Base-by-base conservation (phyloP, 2,888 invertebrate genomes). In the Strigamia maritima region DNA sequence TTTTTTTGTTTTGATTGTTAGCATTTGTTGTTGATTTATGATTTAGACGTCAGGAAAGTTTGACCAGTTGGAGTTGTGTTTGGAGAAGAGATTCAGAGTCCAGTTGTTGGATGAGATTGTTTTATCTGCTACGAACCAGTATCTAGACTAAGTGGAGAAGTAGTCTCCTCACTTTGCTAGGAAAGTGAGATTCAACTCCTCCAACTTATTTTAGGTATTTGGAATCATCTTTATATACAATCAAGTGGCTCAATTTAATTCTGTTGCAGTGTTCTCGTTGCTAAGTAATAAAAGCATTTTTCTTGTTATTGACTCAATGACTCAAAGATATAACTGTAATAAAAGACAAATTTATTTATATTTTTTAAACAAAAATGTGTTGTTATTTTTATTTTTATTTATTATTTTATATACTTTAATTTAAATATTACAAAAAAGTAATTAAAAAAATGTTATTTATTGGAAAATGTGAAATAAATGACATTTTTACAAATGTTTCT, bases 131-230 rank as follows among this genome's bases (percentile, higher is more conserved):
- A 10, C 6, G 22, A 24, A 65, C 65, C 65, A 65, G 24, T 24
- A 65, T 86, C 85, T 86, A 85, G 87, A 84, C 85, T 87, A 89
- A 89, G 90, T 90, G 90, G 90, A 90, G 90, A 87, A 89, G 90
- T 89, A 87, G 89, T 89, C 89, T 89, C 89, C 89, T 87, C 89
- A 89, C 89, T 89, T 89, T 86, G 87, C 84, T 85, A 80, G 65
- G 79, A 78, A 88, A 90, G 90, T 90, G 91, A 91, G 91, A 91
- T 91, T 91, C 91, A 90, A 90, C 90, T 91, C 90, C 91, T 91
- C 90, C 90, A 90, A 90, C 90, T 91, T 90, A 90, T 89, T 88
- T 87, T 89, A 86, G 85, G 85, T 85, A 83, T 83, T 80, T 76
- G 75, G 75, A 24, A 70, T 38, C 49, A 35, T 24, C 65, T 26